Evolutionary conservation across 2,888 invertebrate genomes (phyloP), one percentile per base, ranked within the genome.

Genomic region (Halictus ligatus): DNA sequence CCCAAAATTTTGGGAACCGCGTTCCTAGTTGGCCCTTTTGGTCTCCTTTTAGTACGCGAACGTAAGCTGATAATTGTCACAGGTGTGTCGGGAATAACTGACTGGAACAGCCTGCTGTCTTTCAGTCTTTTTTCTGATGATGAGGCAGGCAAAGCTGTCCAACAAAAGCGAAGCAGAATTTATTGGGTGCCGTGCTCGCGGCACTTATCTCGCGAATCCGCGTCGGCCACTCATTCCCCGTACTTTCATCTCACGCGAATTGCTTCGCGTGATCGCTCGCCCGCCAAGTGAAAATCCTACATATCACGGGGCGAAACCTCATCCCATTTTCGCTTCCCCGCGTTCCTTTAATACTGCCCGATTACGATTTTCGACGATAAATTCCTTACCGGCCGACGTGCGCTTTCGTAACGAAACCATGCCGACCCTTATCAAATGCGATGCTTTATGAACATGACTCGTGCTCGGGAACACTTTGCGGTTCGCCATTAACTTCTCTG

Each of bases 241-340:
- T 54, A 89, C 89, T 89, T 89, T 88, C 87, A 81, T 88, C 87
- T 80, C 89, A 84, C 80, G 86, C 80, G 72, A 83, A 89, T 50
- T 25, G 58, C 50, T 89, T 89, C 84, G 83, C 89, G 86, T 86
- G 86, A 85, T 64, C 58, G 71, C 79, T 84, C 64, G 46, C 64
- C 75, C 74, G 76, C 69, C 78, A 72, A 87, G 84, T 76, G 87
- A 89, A 89, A 86, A 86, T 86, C 82, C 82, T 75, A 81, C 86
- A 80, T 35, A 81, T 86, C 81, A 73, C 78, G 67, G 77, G 58
- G n/a, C 77, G 81, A 88, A 81, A 81, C 86, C 60, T 81, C 79
- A 77, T 88, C 88, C 78, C 78, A 81, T 88, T 86, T 86, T 83
- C 81, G 78, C 81, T 50, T 46, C 29, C 43, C 54, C 0, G 43